Conservation (phyloP, 2,797 vertebrate species). For the Falco biarmicus region DNA sequence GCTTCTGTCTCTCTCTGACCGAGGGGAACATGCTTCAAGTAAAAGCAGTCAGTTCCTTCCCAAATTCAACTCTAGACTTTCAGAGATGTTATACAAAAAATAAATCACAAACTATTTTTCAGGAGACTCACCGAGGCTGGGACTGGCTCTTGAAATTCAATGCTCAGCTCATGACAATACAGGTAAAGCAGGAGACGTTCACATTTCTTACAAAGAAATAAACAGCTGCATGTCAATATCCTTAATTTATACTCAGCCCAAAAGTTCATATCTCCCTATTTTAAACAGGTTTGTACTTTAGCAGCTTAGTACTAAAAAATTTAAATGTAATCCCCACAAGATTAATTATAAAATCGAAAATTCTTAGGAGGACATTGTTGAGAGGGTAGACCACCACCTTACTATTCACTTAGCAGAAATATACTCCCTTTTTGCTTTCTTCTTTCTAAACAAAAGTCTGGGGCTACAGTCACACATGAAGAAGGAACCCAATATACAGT, state of each 20-base stretch:
- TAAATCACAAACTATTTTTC: background rate
- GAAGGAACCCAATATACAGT: background rate
- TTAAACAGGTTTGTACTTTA: background rate
- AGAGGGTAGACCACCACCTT: background rate
- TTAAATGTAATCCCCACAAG: background rate
- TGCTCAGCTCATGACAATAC: conserved; percentile 96
- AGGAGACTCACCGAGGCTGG: conserved; percentile 88
- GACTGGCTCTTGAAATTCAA: conserved; percentile 96
- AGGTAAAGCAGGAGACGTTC: conserved; percentile 95
- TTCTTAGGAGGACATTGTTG: background rate
- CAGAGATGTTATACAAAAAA: background rate
- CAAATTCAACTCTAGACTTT: background rate
- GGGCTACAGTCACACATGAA: background rate
- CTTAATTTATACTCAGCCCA: background rate
- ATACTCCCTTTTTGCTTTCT: background rate
- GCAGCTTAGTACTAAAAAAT: background rate
- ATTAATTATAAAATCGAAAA: background rate
- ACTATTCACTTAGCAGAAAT: background rate
- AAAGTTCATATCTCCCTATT: background rate
- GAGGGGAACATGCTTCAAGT: background rate
- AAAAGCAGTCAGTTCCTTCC: background rate
- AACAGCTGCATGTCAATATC: background rate
- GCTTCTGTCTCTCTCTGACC: background rate
- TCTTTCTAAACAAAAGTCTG: background rate
- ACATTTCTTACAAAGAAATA: conserved; percentile 85